phyloP scores from a whole-genome alignment of 2,113 vertebrate species.

The Phyllostomus discolor region DNA sequence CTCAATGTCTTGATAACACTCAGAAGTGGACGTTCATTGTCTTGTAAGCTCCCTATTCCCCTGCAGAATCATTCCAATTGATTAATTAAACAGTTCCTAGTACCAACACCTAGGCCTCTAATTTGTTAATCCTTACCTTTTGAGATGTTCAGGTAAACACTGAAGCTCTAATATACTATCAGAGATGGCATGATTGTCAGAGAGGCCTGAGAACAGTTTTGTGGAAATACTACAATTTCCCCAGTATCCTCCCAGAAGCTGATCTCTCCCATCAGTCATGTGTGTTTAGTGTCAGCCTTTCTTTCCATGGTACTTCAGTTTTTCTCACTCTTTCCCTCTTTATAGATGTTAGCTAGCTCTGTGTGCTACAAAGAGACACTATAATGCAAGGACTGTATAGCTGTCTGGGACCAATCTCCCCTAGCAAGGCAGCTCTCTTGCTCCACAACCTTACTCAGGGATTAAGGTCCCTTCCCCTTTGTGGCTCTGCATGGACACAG shows the following conservation, averaged over 20 bases:
- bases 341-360: neutral
- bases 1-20: neutral
- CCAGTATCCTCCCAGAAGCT: neutral
- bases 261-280: neutral
- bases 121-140: neutral
- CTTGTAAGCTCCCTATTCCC: neutral
- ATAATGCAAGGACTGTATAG: too few relatives aligned
- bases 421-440: neutral
- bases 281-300: neutral
- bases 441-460: neutral
- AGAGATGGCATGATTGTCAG: neutral
- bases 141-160: neutral
- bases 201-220: neutral
- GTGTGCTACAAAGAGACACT: neutral
- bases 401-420: too few relatives aligned
- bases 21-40: neutral
- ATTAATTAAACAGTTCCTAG: neutral
- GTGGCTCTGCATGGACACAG: too few relatives aligned
- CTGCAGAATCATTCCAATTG: neutral
- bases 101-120: neutral
- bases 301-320: neutral
- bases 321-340: neutral
- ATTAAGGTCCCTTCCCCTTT: neutral
- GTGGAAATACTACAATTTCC: neutral
- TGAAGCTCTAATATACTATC: neutral